Evolutionary conservation across 37 sponge, comb jelly and placozoan genomes (phyloP).

Genomic region (Halichondria panicea): DNA sequence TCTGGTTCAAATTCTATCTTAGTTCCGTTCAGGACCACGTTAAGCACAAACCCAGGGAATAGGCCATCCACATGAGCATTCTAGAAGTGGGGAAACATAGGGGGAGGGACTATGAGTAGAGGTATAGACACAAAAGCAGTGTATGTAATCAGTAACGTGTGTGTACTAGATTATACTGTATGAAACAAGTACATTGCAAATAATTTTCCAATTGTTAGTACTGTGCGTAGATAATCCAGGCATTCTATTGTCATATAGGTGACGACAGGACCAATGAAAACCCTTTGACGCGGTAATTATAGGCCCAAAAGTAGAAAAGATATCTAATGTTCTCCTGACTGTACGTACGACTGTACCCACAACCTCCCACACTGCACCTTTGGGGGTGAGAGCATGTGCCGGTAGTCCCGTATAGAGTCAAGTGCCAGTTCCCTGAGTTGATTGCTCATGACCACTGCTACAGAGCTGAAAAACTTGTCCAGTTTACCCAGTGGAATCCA

Average conservation of each 20-base stretch:
- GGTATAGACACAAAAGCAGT: too few species aligned
- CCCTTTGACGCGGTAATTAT: too few species aligned
- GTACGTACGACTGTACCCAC: too few species aligned
- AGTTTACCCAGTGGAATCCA: slow-evolving; percentile 78
- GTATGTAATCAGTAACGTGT: neutral
- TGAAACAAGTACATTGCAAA: too few species aligned
- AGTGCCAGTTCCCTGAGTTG: slow-evolving; percentile 81
- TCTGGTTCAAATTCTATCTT: slow-evolving; percentile 88
- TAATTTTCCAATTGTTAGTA: too few species aligned
- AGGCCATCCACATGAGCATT: slow-evolving; percentile 2
- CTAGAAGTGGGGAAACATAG: neutral
- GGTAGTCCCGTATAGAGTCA: slow-evolving; percentile 71
- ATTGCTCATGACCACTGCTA: slow-evolving; percentile 82
- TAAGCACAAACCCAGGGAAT: slow-evolving; percentile 83
- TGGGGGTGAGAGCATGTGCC: slow-evolving; percentile 65
- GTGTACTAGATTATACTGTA: neutral
- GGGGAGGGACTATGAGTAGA: neutral
- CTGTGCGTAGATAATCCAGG: too few species aligned
- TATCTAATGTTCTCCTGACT: too few species aligned
- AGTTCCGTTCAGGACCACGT: slow-evolving; percentile 73
- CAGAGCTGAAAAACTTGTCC: slow-evolving; percentile 83
- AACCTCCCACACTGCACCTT: too few species aligned
- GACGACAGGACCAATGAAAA: too few species aligned
- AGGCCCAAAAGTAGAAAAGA: too few species aligned
- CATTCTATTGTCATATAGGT: too few species aligned